phyloP scores from a whole-genome alignment of 2,888 invertebrate species.

The Ganaspis brasiliensis region DNA sequence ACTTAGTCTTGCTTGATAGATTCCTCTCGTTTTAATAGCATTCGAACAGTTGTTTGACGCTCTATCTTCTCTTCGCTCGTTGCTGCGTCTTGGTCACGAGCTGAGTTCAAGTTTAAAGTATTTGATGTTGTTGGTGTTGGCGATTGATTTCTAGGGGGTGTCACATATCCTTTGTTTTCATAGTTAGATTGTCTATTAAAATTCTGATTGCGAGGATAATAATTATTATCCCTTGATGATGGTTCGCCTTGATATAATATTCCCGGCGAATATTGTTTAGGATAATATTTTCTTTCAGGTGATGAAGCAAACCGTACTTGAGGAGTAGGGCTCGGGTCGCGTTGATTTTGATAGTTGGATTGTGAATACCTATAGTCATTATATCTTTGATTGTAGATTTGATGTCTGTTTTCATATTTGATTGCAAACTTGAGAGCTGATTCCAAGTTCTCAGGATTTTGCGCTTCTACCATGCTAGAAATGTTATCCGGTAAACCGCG shows the following conservation, averaged over 20 bases:
- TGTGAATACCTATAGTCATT: not conserved
- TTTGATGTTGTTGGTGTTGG: too few relatives aligned
- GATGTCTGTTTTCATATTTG: not conserved
- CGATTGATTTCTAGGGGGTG: too few relatives aligned
- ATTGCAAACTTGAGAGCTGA: slow-evolving; percentile 5
- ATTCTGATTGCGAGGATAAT: not conserved
- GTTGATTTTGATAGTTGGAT: not conserved
- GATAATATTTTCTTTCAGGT: too few relatives aligned
- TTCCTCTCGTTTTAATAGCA: not conserved
- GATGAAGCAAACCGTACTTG: too few relatives aligned
- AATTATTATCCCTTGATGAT: not conserved
- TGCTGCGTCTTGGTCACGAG: not conserved
- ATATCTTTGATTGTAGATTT: not conserved
- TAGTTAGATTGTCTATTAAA: not conserved
- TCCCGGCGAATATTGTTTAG: too few relatives aligned
- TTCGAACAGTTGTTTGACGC: not conserved
- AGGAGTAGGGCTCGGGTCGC: too few relatives aligned
- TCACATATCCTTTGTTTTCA: not conserved
- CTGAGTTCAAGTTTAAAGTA: not conserved
- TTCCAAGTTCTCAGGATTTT: slow-evolving; percentile 20
- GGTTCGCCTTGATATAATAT: not conserved
- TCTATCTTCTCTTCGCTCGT: not conserved
- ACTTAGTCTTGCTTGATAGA: too few relatives aligned
- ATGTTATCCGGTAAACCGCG: slow-evolving; percentile 47
- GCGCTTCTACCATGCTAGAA: slow-evolving; percentile 36